Conservation (phyloP, 2,797 vertebrate species). For the Acanthiza pusilla region DNA sequence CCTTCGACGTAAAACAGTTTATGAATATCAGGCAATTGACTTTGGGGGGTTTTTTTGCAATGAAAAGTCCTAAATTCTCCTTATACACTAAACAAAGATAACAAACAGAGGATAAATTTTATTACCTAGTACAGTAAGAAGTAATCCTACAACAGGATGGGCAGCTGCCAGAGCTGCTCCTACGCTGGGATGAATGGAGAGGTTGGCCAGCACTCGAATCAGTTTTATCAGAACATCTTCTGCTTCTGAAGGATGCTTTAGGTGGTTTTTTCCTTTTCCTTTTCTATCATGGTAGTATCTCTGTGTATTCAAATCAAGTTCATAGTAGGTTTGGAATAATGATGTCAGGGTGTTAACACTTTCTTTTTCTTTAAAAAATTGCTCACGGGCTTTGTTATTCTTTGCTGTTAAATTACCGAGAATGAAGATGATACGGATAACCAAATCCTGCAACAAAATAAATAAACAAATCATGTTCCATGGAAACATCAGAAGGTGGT, state of each 20-base stretch:
- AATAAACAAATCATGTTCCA: constrained; percentile 14
- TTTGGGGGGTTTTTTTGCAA: neutral
- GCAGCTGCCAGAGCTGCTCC: constrained; percentile 80
- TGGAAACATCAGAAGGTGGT: neutral
- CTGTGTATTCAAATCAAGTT: constrained; percentile 51
- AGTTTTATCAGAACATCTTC: constrained; percentile 92
- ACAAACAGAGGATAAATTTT: constrained; percentile 6
- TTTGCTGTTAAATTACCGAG: constrained; percentile 91
- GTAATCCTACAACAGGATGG: constrained; percentile 72
- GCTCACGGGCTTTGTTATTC: constrained; percentile 77
- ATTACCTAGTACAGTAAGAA: constrained; percentile 85
- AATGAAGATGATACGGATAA: constrained; percentile 88
- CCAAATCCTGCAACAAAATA: constrained; percentile 82
- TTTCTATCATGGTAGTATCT: neutral
- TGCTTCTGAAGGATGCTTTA: constrained; percentile 45
- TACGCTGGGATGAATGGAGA: constrained; percentile 81
- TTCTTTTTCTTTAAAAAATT: constrained; percentile 76
- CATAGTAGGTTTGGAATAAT: constrained; percentile 80
- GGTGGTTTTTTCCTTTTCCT: neutral
- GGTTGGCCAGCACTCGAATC: constrained; percentile 88
- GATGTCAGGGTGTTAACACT: constrained; percentile 77
- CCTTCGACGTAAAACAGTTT: neutral
- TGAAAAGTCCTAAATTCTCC: neutral
- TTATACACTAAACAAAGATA: neutral
- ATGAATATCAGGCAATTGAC: neutral